Evolutionary conservation across 2,888 invertebrate genomes (phyloP).

Genomic region (Pseudococcus jackbeardsleyi): DNA sequence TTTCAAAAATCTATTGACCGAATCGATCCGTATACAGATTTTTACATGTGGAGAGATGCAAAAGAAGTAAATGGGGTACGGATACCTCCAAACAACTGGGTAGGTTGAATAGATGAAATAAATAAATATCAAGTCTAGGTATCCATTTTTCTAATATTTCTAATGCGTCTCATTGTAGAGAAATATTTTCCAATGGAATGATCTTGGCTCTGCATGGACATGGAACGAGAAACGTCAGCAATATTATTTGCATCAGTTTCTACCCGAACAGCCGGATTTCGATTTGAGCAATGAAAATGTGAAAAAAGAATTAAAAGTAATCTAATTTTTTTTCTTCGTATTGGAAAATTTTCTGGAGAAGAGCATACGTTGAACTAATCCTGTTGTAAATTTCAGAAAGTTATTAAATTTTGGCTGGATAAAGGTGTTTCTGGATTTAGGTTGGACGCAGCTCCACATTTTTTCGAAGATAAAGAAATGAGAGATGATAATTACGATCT

Average conservation of each 20-base stretch:
- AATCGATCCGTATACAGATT: slow-evolving; percentile 70
- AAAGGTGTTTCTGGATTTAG: neutral
- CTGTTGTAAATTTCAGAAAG: neutral
- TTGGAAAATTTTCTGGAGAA: too few species aligned
- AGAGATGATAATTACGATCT: neutral
- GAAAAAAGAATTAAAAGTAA: neutral
- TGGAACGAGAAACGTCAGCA: neutral
- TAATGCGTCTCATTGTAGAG: neutral
- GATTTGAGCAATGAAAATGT: neutral
- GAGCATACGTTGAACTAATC: too few species aligned
- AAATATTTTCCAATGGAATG: neutral
- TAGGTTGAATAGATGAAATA: slow-evolving; percentile 70
- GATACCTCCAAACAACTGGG: slow-evolving; percentile 73
- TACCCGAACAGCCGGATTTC: neutral
- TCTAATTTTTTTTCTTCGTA: neutral
- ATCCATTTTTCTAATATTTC: too few species aligned
- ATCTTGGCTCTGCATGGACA: neutral
- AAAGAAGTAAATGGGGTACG: slow-evolving; percentile 68
- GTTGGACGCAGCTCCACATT: neutral
- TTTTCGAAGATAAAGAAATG: neutral
- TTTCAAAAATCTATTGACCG: slow-evolving; percentile 68
- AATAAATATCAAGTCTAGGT: too few species aligned
- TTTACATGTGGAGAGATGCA: slow-evolving; percentile 68
- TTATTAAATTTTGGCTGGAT: neutral
- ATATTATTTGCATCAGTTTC: neutral